Evolutionary conservation across 2,888 invertebrate genomes (phyloP).

Genomic region (Agrochola lychnidis): DNA sequence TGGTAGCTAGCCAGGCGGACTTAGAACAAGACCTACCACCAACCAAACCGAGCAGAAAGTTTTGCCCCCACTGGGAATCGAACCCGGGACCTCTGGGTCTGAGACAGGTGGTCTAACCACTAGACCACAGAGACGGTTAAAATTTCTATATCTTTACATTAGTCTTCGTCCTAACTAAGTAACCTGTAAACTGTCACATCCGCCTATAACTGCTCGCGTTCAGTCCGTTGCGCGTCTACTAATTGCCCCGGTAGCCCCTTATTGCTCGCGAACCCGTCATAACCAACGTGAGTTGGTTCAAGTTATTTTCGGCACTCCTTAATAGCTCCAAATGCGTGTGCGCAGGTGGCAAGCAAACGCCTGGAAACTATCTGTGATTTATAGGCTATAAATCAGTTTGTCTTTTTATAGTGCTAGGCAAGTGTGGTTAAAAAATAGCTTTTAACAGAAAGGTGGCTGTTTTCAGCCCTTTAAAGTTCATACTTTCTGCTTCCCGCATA

Average conservation of each 20-base stretch:
- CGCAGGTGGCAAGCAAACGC: slow-evolving; percentile 50
- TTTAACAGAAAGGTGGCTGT: neutral
- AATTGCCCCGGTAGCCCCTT: slow-evolving; percentile 66
- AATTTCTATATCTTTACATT: neutral
- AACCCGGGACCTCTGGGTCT: no score
- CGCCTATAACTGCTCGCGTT: slow-evolving; percentile 36
- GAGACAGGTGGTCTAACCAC: no score
- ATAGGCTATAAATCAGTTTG: slow-evolving; percentile 17
- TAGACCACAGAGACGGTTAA: no score
- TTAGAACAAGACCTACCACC: no score
- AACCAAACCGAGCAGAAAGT: no score
- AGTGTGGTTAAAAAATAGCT: neutral
- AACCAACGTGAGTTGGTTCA: slow-evolving; percentile 63
- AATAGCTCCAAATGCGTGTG: slow-evolving; percentile 20
- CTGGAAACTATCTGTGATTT: slow-evolving; percentile 38
- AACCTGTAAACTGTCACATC: neutral
- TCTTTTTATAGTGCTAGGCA: neutral
- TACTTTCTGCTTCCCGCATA: neutral
- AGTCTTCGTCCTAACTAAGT: neutral
- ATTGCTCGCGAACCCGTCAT: slow-evolving; percentile 45
- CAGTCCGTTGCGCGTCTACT: slow-evolving; percentile 52
- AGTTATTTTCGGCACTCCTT: slow-evolving; percentile 60
- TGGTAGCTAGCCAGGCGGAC: no score
- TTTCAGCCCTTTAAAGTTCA: neutral
- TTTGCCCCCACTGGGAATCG: no score